A percentile compares a stretch with the other conserved stretches of the same genome.
phyloP scores from a whole-genome alignment of 2,113 vertebrate genomes.

The Elachura formosa region DNA sequence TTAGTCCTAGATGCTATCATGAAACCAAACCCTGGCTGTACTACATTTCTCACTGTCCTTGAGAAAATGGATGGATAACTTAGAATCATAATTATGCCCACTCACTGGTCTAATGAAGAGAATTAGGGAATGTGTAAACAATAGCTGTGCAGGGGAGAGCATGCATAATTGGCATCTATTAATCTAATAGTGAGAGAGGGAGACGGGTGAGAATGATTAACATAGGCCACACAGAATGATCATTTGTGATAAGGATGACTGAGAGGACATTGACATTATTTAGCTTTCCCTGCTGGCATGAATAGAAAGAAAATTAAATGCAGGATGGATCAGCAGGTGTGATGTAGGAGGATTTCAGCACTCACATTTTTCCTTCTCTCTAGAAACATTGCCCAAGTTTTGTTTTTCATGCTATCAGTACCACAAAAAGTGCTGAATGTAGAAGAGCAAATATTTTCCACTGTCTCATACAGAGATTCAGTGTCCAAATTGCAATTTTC shows the following conservation, averaged over 20 bases:
- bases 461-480: background rate
- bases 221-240: conserved; percentile 45
- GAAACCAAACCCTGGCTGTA: background rate
- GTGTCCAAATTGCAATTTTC: background rate
- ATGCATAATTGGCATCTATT: conserved; percentile 69
- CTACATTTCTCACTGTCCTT: conserved; percentile 61
- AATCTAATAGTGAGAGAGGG: conserved; percentile 64
- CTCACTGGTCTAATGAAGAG: conserved; percentile 70
- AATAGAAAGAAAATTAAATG: conserved; percentile 44
- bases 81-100: conserved; percentile 64
- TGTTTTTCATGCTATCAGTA: background rate
- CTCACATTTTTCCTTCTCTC: background rate
- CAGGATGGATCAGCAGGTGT: background rate
- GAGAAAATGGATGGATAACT: conserved; percentile 63
- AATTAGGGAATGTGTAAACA: conserved; percentile 71
- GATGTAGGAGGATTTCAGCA: background rate
- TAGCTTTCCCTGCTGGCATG: conserved; percentile 28
- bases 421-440: background rate
- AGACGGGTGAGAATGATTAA: conserved; percentile 56
- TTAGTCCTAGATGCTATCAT: background rate
- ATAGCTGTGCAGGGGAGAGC: conserved; percentile 36
- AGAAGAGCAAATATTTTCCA: background rate
- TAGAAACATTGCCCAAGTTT: background rate
- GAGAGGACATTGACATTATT: conserved; percentile 41
- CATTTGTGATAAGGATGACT: conserved; percentile 58